These are phyloP conservation scores for Tenualosa thibaudeaui DNA, from an alignment of 2,797 vertebrate genomes.

Conservation along the genomic window DNA sequence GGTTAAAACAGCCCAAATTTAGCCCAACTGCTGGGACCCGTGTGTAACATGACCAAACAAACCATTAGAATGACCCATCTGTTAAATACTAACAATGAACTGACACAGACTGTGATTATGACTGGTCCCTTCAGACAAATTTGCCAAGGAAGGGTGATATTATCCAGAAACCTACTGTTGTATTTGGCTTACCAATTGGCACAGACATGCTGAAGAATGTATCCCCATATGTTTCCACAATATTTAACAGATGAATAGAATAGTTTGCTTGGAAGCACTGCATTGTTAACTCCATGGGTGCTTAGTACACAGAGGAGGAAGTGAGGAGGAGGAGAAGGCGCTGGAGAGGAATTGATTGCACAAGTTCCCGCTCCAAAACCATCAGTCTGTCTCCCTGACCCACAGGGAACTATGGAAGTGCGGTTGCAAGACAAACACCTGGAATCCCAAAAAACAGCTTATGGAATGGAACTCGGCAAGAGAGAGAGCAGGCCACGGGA, in stretches of 20 bases:
- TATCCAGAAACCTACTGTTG: too few species aligned
- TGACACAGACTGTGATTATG: background rate
- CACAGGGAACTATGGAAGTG: background rate
- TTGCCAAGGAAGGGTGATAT: background rate
- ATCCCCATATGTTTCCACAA: background rate
- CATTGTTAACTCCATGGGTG: background rate
- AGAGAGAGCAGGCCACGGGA: background rate
- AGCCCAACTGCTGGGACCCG: background rate
- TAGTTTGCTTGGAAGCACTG: too few species aligned
- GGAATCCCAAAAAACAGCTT: background rate
- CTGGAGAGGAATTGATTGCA: background rate
- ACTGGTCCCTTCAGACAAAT: background rate
- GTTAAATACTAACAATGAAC: background rate
- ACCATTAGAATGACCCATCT: background rate
- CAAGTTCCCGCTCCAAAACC: background rate
- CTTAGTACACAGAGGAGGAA: background rate
- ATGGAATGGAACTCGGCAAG: background rate
- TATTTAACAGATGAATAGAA: too few species aligned
- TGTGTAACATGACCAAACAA: background rate
- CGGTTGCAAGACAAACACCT: conserved; percentile 21
- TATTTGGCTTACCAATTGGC: background rate
- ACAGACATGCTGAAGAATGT: background rate
- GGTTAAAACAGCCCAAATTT: too few species aligned
- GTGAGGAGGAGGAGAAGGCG: background rate
- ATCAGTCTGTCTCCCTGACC: background rate